Conservation (phyloP, 2,797 vertebrate genomes). For the Cyprinella venusta region DNA sequence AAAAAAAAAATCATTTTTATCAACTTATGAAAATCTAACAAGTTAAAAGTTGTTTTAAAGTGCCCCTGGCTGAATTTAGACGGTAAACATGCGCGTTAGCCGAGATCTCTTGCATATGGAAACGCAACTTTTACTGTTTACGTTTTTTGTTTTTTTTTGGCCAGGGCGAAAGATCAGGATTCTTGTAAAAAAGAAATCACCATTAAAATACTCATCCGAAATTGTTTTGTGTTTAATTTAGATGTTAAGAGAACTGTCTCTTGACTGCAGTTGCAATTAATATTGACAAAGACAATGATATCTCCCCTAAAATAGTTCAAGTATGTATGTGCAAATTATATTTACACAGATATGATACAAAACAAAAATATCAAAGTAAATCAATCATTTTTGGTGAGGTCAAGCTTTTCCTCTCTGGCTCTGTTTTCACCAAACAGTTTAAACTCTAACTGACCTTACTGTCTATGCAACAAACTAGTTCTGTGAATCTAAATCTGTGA, state of each 20-base stretch:
- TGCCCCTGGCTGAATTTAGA: slow-evolving; percentile 43
- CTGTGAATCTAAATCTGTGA: neutral
- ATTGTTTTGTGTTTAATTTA: slow-evolving; percentile 19
- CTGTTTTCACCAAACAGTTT: slow-evolving; percentile 12
- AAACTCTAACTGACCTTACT: neutral
- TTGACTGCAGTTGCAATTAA: neutral
- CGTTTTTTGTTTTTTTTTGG: neutral
- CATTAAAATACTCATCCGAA: slow-evolving; percentile 12
- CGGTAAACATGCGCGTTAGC: slow-evolving; percentile 32
- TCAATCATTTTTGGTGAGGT: slow-evolving; percentile 45
- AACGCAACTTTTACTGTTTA: slow-evolving; percentile 19
- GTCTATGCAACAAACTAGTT: slow-evolving; percentile 7
- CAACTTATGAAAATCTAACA: slow-evolving; percentile 52
- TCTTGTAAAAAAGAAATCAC: slow-evolving; percentile 31
- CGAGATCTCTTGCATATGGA: slow-evolving; percentile 23
- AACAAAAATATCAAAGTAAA: slow-evolving; percentile 6
- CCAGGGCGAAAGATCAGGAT: slow-evolving; percentile 25
- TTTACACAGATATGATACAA: slow-evolving; percentile 9
- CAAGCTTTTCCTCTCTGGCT: slow-evolving; percentile 38
- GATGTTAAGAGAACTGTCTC: slow-evolving; percentile 21
- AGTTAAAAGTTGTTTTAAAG: slow-evolving; percentile 46
- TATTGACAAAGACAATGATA: slow-evolving; percentile 10
- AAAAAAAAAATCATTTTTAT: slow-evolving; percentile 66
- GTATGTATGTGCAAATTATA: neutral
- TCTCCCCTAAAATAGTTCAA: neutral